Evolutionary conservation across 2,888 invertebrate species (phyloP), one percentile per base, ranked within the genome.

Genomic region (Priocnemis perturbator): DNA sequence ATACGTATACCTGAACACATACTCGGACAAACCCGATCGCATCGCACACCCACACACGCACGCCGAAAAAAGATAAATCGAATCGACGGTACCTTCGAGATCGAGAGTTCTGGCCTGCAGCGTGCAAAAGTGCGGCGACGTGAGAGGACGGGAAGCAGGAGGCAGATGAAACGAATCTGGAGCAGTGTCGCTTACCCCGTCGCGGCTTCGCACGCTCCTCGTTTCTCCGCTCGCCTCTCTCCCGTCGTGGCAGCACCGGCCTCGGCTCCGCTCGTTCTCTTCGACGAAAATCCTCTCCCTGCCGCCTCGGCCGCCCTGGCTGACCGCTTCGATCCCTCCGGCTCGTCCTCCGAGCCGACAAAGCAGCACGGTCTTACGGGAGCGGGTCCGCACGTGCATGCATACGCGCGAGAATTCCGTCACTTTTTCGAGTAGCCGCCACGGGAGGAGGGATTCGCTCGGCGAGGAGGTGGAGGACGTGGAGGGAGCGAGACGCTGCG

Each of bases 231-330:
- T 50, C 50, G 17, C 14, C 14, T 45, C 23, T 17, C 26, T 47
- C 44, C 45, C 47, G 45, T 37, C 37, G 37, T 37, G 37, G 37
- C 37, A 37, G 37, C 37, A 37, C 44, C n/a, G 17, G 37, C 44
- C 19, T 59, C 45, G 5, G 19, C 50, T 20, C 20, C 17, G 19
- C 17, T 9, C 50, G 5, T 20, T 20, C 50, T 50, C 17, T 14
- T 50, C 50, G 50, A n/a, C 50, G 50, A 50, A 19, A 17, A 19
- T 50, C 50, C 50, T 50, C 50, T 50, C 20, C 19, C 20, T 50
- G 50, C 50, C 50, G 50, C 17, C 37, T 37, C 37, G 37, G 37
- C 11, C 37, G 37, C 37, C 37, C 37, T 37, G 37, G 37, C 37
- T 37, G 20, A 5, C 19, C 50, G 5, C 50, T 14, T 50, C 14